These are phyloP conservation scores for Lasioglossum vierecki DNA, from an alignment of 2,888 invertebrate species.

Conservation along the genomic window DNA sequence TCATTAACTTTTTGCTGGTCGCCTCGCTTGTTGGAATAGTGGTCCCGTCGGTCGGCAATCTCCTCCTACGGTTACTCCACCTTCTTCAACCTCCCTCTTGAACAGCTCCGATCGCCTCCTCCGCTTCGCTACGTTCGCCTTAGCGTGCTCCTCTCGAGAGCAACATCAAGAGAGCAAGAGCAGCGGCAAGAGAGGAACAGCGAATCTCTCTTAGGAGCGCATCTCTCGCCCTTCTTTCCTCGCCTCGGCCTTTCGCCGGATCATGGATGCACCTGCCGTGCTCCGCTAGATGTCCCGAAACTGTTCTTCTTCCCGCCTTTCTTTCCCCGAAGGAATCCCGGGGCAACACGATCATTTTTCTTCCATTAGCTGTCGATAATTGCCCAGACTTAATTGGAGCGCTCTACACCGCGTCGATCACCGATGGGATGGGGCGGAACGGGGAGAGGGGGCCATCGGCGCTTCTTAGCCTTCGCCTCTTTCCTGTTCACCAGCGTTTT, in stretches of 20 bases:
- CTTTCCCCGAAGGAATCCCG: constrained; percentile 56
- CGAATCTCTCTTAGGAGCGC: neutral
- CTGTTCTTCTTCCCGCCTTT: constrained; percentile 55
- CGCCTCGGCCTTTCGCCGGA: constrained; percentile 58
- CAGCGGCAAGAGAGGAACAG: neutral
- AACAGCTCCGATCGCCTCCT: constrained; percentile 55
- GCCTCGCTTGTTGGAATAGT: constrained; percentile 75
- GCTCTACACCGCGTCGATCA: constrained; percentile 44
- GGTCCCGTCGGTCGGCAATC: constrained; percentile 70
- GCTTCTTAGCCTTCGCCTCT: neutral
- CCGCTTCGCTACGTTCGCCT: constrained; percentile 31
- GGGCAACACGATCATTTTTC: constrained; percentile 47
- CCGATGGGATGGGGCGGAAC: constrained; percentile 9
- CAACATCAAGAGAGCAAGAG: neutral
- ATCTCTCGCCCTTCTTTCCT: constrained; percentile 65
- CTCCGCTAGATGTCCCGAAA: constrained; percentile 64
- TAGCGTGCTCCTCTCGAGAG: neutral
- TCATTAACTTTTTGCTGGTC: constrained; percentile 82
- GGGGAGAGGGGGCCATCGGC: neutral
- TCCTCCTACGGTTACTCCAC: constrained; percentile 69
- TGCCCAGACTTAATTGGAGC: constrained; percentile 53
- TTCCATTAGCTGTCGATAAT: constrained; percentile 55
- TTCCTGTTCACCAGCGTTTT: constrained; percentile 9
- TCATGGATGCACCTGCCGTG: constrained; percentile 71
- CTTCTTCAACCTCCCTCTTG: constrained; percentile 53